Conservation (phyloP, 2,113 vertebrate genomes). For the Chunga burmeisteri region DNA sequence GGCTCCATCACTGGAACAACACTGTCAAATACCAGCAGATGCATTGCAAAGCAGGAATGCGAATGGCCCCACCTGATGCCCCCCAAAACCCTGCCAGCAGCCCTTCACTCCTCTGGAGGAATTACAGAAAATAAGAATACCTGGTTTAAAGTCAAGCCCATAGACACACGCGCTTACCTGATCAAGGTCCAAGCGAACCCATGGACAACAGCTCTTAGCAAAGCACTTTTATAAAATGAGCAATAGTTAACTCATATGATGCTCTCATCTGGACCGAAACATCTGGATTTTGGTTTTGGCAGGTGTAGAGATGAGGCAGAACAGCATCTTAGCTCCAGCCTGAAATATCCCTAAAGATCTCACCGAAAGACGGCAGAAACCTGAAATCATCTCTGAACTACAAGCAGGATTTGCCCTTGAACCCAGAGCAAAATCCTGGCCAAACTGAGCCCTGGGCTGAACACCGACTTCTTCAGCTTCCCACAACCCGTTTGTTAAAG, state of each 20-base stretch:
- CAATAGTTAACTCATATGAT: rapidly evolving
- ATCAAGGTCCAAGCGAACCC: neutral
- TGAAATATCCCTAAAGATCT: neutral
- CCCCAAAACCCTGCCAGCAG: neutral
- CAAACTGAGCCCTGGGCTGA: neutral
- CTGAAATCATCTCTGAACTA: neutral
- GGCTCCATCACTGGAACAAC: neutral
- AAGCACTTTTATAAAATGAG: neutral
- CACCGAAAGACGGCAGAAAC: neutral
- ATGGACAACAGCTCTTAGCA: neutral
- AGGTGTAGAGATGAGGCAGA: neutral
- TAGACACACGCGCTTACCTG: no score
- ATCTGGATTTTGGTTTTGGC: neutral
- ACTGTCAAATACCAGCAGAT: neutral
- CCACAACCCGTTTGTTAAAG: neutral
- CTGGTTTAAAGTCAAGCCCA: neutral
- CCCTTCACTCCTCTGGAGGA: neutral
- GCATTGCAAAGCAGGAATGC: neutral
- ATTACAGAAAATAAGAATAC: neutral
- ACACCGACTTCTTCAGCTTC: neutral
- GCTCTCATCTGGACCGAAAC: neutral
- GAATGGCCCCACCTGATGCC: neutral
- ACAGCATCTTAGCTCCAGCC: neutral
- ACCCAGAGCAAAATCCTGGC: neutral
- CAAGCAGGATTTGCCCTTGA: neutral